A percentile compares a stretch with the other conserved stretches of the same genome.
Conservation (phyloP, 1,140 invertebrate species). For the Ceratosolen solmsi region DNA sequence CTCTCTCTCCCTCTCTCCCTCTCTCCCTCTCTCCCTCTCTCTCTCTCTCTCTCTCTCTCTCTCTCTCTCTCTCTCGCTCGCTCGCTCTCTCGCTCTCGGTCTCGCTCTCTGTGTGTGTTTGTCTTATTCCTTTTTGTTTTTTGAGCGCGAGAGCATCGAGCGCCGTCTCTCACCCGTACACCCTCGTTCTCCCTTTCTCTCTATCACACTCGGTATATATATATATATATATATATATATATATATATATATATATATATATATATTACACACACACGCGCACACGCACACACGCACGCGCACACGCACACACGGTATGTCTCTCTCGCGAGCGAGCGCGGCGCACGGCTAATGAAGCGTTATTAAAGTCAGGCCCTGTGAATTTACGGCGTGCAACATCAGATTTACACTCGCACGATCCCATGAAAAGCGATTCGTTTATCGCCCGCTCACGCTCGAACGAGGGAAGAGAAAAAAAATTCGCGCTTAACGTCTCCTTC, state of each 20-base stretch:
- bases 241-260: too few relatives aligned
- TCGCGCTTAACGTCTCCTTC: not conserved
- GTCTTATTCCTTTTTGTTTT: too few relatives aligned
- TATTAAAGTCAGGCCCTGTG: slow-evolving; percentile 48
- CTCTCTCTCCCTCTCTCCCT: not conserved
- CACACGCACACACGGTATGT: too few relatives aligned
- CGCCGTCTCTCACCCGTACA: too few relatives aligned
- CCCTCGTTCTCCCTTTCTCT: too few relatives aligned
- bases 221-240: too few relatives aligned
- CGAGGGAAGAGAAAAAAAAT: slow-evolving; percentile 15
- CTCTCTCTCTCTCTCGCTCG: too few relatives aligned
- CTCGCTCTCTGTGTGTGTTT: too few relatives aligned
- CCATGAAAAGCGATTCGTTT: slow-evolving; percentile 45
- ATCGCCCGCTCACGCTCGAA: slow-evolving; percentile 40
- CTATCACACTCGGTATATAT: too few relatives aligned
- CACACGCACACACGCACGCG: too few relatives aligned
- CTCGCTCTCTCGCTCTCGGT: not conserved
- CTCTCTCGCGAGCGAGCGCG: not conserved
- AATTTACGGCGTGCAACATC: slow-evolving; percentile 45
- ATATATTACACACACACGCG: too few relatives aligned
- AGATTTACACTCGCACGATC: slow-evolving; percentile 44
- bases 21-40: not conserved
- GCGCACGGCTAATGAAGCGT: slow-evolving; percentile 44
- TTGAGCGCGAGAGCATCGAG: too few relatives aligned
- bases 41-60: not conserved